Conservation (phyloP, 2,888 invertebrate species). For the Abrostola tripartita region DNA sequence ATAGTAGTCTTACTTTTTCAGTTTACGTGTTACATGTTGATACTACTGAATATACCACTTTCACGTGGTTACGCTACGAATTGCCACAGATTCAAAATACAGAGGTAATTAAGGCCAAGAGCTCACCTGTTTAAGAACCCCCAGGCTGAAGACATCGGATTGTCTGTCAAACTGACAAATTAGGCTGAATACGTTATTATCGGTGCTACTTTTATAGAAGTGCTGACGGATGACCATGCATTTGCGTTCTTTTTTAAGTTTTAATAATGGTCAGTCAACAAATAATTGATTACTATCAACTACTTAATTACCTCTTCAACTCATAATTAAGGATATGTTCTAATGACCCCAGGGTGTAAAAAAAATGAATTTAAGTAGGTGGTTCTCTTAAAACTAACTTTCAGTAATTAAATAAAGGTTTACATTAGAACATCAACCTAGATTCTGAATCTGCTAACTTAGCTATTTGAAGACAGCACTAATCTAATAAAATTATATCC, state of each 20-base stretch:
- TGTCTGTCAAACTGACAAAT: constrained; percentile 56
- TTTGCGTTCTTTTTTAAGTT: constrained; percentile 30
- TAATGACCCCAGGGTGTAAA: too few species aligned
- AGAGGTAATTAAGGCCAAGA: constrained; percentile 55
- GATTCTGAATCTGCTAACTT: too few species aligned
- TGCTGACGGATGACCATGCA: constrained; percentile 37
- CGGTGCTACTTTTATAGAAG: constrained; percentile 27
- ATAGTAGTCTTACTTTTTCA: neutral
- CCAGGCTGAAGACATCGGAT: constrained; percentile 43
- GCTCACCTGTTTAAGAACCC: constrained; percentile 52
- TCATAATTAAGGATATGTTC: too few species aligned
- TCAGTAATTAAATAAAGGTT: too few species aligned
- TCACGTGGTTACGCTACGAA: constrained; percentile 11
- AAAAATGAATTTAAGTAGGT: too few species aligned
- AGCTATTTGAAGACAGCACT: too few species aligned
- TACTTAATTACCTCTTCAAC: too few species aligned
- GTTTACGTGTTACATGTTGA: too few species aligned
- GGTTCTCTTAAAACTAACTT: too few species aligned
- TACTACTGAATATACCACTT: neutral
- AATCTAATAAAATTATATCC: too few species aligned
- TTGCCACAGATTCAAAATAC: constrained; percentile 44
- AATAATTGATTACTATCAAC: too few species aligned
- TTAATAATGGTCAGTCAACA: neutral
- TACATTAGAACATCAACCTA: too few species aligned
- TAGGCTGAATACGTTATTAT: constrained; percentile 46